Base-by-base conservation (phyloP, 2,888 invertebrate species). In the Drosophila phalerata region DNA sequence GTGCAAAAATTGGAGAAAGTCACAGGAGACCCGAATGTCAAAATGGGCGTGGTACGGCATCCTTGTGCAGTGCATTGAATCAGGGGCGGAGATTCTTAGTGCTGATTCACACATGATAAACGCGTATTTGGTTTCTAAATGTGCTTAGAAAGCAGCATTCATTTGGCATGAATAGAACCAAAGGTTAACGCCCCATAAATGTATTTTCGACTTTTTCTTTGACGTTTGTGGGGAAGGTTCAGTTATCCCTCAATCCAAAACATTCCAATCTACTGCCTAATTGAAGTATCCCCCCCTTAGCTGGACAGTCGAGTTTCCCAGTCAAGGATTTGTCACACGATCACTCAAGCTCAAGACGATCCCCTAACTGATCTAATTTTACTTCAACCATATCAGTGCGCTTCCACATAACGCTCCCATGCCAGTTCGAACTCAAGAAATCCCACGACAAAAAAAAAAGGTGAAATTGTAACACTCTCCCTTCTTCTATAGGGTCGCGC, bases 1-100 rank as follows among this genome's bases (percentile, higher is more conserved):
- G 89, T 88, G 88, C 87, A 79, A 88, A 90, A 90, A 89, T 89
- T 90, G 78, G 80, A 69, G 85, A 86, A 89, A 88, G 86, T 87
- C 85, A 88, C 82, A 77, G 89, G 75, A 81, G 79, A 69, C 69
- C 10, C 25, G 34, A 62, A 83, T 73, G 75, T 69, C 74, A 75
- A 69, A 69, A 58, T 61, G 89, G 88, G 89, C 63, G 79, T 68
- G 79, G 57, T 49, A 15, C 22, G 30, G 25, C 56, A 57, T 42
- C 48, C 22, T 49, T 53, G 19, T 52, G 64, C 67, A 73, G 55
- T 66, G 65, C 61, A 43, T 17, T 10, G 25, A 30, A 17, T 37
- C 13, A 22, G 56, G 48, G 45, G 60, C 42, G 55, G 11, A 9
- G 30, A 17, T 10, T 17, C 42, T 64, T 45, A 28, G 9, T 25